Evolutionary conservation across 2,888 invertebrate species (phyloP), one percentile per base, ranked within the genome.

Genomic region (Melipona bicolor): DNA sequence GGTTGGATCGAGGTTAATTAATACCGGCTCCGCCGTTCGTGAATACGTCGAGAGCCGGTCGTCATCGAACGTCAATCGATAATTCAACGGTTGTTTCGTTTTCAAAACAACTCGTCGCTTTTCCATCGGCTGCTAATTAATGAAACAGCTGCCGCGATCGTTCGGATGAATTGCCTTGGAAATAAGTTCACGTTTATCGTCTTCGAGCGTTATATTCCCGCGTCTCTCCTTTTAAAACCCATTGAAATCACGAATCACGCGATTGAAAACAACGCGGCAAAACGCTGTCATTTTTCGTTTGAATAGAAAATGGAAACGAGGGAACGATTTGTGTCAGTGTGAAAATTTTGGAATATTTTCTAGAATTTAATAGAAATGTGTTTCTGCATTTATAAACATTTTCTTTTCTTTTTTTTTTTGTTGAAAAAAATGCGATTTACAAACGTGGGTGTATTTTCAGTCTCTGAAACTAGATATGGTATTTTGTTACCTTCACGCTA

Each of bases 1-100:
- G 32, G 43, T 43, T 9, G n/a, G 27, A 68, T 49, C 80, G 54
- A n/a, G 72, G 81, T 73, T 81, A 81, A 81, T 81, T 81, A 65
- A 80, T 73, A 56, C 54, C 21, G 9, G 54, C 80, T 52, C 9
- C 56, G 21, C 27, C 27, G 70, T 52, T 68, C n/a, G 32, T 56
- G 52, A 61, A 61, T 78, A 24, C 64, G 24, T 43, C n/a, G 64
- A 43, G n/a, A 4, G 15, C 19, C 19, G 52, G 72, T 79, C 72
- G 43, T 43, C 71, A 79, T 72, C 43, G 43, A 50, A 61, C 49
- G 36, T 68, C 72, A 54, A 80, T 80, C 72, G 64, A 59, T 72
- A 67, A 79, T 65, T 21, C 36, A 15, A 72, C 24, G 61, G 17
- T 73, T 68, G 56, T 70, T 70, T n/a, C 61, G 21, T 19, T 36